Base-by-base conservation (phyloP, 2,888 invertebrate genomes). In the Watsonalla binaria region DNA sequence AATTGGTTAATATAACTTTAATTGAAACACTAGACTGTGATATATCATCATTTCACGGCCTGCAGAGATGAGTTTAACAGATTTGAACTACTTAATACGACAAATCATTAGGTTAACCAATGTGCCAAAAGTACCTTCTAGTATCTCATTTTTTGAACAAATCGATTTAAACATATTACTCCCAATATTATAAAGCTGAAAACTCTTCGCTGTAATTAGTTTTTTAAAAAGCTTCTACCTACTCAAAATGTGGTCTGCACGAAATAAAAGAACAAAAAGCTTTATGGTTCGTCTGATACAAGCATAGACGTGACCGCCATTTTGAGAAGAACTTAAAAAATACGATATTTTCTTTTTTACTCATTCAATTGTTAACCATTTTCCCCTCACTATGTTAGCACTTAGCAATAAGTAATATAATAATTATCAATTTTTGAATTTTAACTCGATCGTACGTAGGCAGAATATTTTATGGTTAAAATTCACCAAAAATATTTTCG, bases 361-460 rank as follows among this genome's bases (percentile, higher is more conserved):
- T 24, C 1, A 24, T 24, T 24, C 24, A 24, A 24, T 24, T 24
- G 24, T 37, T 5, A 37, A 37, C 72, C 72, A 37, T 61, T 80
- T 76, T 77, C 80, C 76, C 80, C 74, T 81, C 78, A 78, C 76
- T 80, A 78, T 24, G 34, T 47, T 47, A 47, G 47, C 24, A 34
- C 34, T 33, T 33, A 33, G n/a, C 78, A 57, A 59, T 63, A 68
- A 66, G 67, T 64, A 62, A 71, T 71, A 42, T 74, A 76, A 72
- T 70, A 74, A 72, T 71, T 72, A 74, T 63, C 68, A 68, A 63
- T 70, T 78, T 72, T 80, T 78, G 59, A 76, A 82, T 80, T 84
- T 79, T 78, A 82, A 80, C 72, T 70, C 76, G 72, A 62, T 78
- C 71, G 72, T 72, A 69, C 73, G 76, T 66, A 65, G 73, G 71